Evolutionary conservation across 2,888 invertebrate species (phyloP).

Genomic region (Colletes collaris): DNA sequence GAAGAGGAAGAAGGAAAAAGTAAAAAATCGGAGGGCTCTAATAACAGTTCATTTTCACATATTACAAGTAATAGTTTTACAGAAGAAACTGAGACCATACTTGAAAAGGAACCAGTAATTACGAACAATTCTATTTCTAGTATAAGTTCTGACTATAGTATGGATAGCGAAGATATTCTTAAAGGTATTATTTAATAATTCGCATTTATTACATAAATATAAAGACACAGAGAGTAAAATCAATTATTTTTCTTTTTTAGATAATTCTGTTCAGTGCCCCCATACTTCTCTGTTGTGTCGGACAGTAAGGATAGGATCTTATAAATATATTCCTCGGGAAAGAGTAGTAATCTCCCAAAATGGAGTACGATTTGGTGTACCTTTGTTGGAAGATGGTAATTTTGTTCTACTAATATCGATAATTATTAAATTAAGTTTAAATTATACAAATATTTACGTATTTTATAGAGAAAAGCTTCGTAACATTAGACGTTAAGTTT

Average conservation of each 20-base stretch:
- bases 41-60: conserved; percentile 50
- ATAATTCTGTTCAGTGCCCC: conserved; percentile 81
- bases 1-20: conserved; percentile 80
- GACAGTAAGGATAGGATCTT: conserved; percentile 93
- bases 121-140: conserved; percentile 72
- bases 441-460: conserved; percentile 3
- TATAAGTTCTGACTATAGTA: conserved; percentile 40
- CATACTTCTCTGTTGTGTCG: conserved; percentile 88
- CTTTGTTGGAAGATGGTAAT: conserved; percentile 82
- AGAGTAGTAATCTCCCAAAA: conserved; percentile 85
- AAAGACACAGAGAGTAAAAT: conserved; percentile 31
- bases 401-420: conserved; percentile 6
- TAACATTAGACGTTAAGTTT: conserved; percentile 87
- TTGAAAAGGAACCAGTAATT: conserved; percentile 82
- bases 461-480: conserved; percentile 76
- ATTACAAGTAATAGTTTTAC: conserved; percentile 51
- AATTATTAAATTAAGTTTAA: background rate
- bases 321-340: conserved; percentile 90
- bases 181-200: conserved; percentile 39
- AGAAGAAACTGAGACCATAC: conserved; percentile 75
- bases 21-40: conserved; percentile 53
- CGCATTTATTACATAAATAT: background rate
- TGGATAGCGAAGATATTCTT: conserved; percentile 50
- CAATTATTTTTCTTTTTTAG: conserved; percentile 68
- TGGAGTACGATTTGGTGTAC: conserved; percentile 83